Conservation (phyloP, 2,113 vertebrate genomes). For the Embiotoca jacksoni region DNA sequence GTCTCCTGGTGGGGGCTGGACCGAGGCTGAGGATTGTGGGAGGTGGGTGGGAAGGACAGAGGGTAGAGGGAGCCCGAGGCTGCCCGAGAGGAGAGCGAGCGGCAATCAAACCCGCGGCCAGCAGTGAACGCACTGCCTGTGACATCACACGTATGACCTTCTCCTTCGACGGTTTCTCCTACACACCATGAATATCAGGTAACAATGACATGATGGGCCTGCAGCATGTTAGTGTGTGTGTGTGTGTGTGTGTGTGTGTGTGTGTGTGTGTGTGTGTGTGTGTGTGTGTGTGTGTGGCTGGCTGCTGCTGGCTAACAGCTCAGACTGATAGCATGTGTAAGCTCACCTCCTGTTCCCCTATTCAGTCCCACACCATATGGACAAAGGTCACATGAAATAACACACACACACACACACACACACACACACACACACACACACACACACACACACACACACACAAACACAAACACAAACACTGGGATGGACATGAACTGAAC, state of each 20-base stretch:
- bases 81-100: conserved; percentile 30
- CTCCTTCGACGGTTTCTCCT: conserved; percentile 64
- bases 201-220: conserved; percentile 67
- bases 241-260: conserved; percentile 12
- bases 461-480: conserved; percentile 8
- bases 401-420: conserved; percentile 30
- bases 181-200: conserved; percentile 72
- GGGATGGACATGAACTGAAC: conserved; percentile 6
- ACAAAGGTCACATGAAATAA: conserved; percentile 70
- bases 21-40: conserved; percentile 56
- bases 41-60: conserved; percentile 56
- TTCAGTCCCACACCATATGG: conserved; percentile 77
- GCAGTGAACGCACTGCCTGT: conserved; percentile 49
- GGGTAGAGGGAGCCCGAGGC: conserved; percentile 61
- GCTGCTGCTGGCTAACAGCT: conserved; percentile 50
- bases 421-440: conserved; percentile 35
- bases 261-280: conserved; percentile 31
- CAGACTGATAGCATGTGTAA: conserved; percentile 71
- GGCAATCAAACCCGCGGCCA: conserved; percentile 63
- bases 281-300: conserved; percentile 28
- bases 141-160: conserved; percentile 72
- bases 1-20: conserved; percentile 55
- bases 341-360: conserved; percentile 66
- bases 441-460: conserved; percentile 34
- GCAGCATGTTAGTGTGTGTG: conserved; percentile 25